Base-by-base conservation (phyloP, 2,113 vertebrate species). In the Brachypteracias leptosomus region DNA sequence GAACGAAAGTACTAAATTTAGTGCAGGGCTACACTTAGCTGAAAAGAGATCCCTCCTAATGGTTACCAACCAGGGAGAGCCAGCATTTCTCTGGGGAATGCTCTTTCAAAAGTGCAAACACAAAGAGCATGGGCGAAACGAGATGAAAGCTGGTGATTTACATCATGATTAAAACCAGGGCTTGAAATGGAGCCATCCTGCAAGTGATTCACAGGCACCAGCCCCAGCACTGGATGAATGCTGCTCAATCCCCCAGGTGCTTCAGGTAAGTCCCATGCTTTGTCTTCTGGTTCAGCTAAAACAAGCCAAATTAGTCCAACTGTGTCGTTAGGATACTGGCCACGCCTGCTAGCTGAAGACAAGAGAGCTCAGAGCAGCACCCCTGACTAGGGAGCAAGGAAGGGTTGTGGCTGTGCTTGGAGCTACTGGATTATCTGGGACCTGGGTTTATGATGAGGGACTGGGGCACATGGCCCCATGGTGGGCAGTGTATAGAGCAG, bases 1-100 rank as follows among this genome's bases (percentile, higher is more conserved):
- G 84, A 92, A 92, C 6, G 3, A 42, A 52, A 70, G 89, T 33
- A 93, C 87, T 95, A 94, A 87, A 89, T 96, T 92, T 94, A 96
- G 95, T 68, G 80, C 61, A 46, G 2, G 54, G 71, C 91, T 93
- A 78, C 95, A 95, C 91, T 96, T 93, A 95, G 85, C 89, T 95
- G 93, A 72, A 96, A 95, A 65, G 70, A 85, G 81, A 95, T 76
- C 78, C 68, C 70, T 94, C 70, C 77, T 94, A 89, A 95, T 89
- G 91, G 66, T 63, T 90, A 58, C 70, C 35, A 81, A 80, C 46
- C 55, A 66, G 61, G 42, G 80, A 80, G 73, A 93, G 62, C 5
- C 47, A 92, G 73, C 8, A 2, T n/a, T 92, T 95, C 94, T 89
- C 94, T 31, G 44, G 89, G 86, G 95, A 96, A 74, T 77, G 54